Evolutionary conservation across 2,888 invertebrate species (phyloP).

Genomic region (Drosophila formosana): DNA sequence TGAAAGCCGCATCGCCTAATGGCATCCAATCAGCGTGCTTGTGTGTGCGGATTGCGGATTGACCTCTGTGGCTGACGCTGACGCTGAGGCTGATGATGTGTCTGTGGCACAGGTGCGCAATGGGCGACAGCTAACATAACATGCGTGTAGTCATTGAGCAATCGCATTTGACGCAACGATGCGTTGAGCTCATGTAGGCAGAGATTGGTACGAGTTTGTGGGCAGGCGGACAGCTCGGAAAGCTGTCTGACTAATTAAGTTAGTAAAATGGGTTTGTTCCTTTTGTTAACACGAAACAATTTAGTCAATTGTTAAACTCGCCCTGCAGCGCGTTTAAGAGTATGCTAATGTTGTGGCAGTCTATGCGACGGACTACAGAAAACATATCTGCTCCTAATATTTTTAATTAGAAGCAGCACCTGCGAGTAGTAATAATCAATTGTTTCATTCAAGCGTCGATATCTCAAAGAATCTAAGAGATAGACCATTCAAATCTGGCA

Average conservation of each 20-base stretch:
- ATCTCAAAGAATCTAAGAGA: too few species aligned
- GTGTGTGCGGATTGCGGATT: constrained; percentile 32
- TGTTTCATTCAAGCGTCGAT: too few species aligned
- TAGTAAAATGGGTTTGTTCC: constrained; percentile 10
- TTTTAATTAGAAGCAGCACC: too few species aligned
- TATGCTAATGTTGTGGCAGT: background rate
- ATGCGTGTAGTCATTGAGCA: constrained; percentile 34
- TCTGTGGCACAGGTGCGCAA: constrained; percentile 54
- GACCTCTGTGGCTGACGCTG: constrained; percentile 32
- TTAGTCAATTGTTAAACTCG: background rate
- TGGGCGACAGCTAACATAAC: constrained; percentile 42
- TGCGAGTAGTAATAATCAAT: too few species aligned
- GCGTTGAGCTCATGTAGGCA: constrained; percentile 11
- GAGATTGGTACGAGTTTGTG: background rate
- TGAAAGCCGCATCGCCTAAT: constrained; percentile 38
- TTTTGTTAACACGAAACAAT: background rate
- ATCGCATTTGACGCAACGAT: constrained; percentile 42
- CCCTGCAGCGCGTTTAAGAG: background rate
- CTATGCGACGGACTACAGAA: background rate
- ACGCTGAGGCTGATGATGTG: too few species aligned
- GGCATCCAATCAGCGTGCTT: constrained; percentile 67
- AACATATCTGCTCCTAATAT: too few species aligned
- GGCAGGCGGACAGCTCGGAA: background rate
- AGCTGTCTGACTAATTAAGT: constrained; percentile 19
- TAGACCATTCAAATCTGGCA: too few species aligned